Evolutionary conservation across 2,113 vertebrate genomes (phyloP), one percentile per base, ranked within the genome.

Genomic region (Scopus umbretta): DNA sequence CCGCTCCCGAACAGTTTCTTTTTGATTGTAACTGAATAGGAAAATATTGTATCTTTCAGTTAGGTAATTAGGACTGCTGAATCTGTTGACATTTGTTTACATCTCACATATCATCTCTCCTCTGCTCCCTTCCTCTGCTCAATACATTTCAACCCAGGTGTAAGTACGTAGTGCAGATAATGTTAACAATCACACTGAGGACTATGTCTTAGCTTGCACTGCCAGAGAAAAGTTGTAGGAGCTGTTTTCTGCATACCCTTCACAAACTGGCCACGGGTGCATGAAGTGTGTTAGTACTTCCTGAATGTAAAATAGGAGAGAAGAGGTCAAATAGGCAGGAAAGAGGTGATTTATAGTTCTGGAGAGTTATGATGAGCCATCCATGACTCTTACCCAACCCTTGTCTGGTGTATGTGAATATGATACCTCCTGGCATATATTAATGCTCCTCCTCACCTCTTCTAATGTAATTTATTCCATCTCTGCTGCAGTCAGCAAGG

Each of bases 81-180:
- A 71, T 38, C 15, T 22, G 11, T 1, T 55, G 67, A 12, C 30
- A 5, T 56, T 36, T 55, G 32, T 82, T 94, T 52, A 22, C 23
- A 1, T 53, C 49, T 87, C 2, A 0, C 32, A 13, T 45, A 14
- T 71, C 56, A 43, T 26, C 50, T 59, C 40, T 72, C 16, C 59
- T 43, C 47, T 4, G 3, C 36, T 66, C 30, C 30, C 27, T 55
- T 63, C 29, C 22, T 70, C 47, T 67, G 47, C 67, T 42, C 61
- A 18, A 1, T 27, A 1, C 8, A 0, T 21, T 49, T 19, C 52
- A 50, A 18, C 38, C 36, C 43, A 15, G 43, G 29, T 21, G 27
- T 29, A 2, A 0, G 0, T 6, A 30, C 21, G 23, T 11, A 9
- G 22, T 7, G 21, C 34, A 40, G 55, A 2, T 8, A 18, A 21